A percentile compares a stretch with the other conserved stretches of the same genome.
phyloP scores from a whole-genome alignment of 2,888 invertebrate species.

The Eupithecia inturbata region DNA sequence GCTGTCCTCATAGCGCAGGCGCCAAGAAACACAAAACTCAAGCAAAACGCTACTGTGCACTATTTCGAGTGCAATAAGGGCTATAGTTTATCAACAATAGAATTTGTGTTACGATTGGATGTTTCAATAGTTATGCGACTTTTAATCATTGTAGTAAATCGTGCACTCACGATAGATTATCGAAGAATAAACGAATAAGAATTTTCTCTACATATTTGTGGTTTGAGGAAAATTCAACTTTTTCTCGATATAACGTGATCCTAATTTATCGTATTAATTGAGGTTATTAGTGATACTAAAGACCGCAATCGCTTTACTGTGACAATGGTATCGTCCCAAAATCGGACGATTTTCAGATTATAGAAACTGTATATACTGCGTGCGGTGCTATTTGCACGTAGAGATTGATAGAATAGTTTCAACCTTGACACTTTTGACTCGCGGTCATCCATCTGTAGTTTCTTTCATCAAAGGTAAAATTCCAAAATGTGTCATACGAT shows the following conservation, averaged over 20 bases:
- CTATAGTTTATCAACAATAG: background rate
- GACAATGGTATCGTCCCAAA: too few species aligned
- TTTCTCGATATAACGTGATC: background rate
- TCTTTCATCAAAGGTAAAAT: too few species aligned
- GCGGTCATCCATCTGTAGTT: too few species aligned
- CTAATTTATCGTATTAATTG: too few species aligned
- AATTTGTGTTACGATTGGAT: background rate
- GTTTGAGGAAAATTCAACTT: background rate
- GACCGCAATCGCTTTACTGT: too few species aligned
- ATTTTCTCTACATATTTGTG: background rate
- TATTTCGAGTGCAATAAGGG: background rate
- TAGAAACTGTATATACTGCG: too few species aligned
- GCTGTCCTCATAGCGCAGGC: background rate
- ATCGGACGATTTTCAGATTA: too few species aligned
- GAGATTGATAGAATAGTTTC: too few species aligned
- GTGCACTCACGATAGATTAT: background rate
- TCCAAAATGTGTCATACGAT: too few species aligned
- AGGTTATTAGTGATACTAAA: too few species aligned
- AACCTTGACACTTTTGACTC: too few species aligned
- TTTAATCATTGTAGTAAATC: background rate
- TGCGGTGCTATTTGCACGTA: too few species aligned
- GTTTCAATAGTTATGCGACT: background rate
- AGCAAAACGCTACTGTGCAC: background rate
- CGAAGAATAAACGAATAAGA: background rate
- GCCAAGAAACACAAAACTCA: conserved; percentile 1